A percentile compares a stretch with the other conserved stretches of the same genome.
Conservation (phyloP, 64 coral and sea anemone genomes). For the Porites australiensis region DNA sequence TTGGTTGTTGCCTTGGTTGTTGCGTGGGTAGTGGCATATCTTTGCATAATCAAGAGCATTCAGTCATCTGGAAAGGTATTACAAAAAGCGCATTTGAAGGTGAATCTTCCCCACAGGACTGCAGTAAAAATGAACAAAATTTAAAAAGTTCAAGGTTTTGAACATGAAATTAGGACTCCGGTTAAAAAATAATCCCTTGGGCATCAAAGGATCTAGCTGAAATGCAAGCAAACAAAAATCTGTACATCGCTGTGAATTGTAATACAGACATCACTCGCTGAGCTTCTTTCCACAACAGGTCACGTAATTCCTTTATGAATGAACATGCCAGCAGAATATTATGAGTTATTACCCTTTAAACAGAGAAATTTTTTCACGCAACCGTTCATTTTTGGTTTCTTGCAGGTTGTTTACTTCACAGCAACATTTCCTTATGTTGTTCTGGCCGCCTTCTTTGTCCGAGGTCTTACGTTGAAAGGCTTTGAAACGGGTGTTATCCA, state of each 20-base stretch:
- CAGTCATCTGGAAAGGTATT: slow-evolving; percentile 85
- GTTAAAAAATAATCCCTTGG: too few relatives aligned
- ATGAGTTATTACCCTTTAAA: too few relatives aligned
- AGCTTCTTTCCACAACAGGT: too few relatives aligned
- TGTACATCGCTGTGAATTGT: too few relatives aligned
- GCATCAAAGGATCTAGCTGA: too few relatives aligned
- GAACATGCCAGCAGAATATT: too few relatives aligned
- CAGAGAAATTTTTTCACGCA: neutral
- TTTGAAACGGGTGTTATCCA: slow-evolving; percentile 73
- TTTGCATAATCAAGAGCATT: slow-evolving; percentile 88
- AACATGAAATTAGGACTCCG: too few relatives aligned
- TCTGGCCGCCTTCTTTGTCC: slow-evolving; percentile 82
- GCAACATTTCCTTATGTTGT: slow-evolving; percentile 92
- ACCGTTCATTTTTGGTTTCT: neutral
- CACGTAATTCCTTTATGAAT: too few relatives aligned
- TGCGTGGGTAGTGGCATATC: slow-evolving; percentile 77
- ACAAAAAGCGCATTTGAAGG: neutral
- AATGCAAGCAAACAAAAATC: too few relatives aligned
- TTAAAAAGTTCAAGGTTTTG: too few relatives aligned
- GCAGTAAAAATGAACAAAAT: neutral
- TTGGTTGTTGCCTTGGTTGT: slow-evolving; percentile 67
- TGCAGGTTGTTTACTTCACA: slow-evolving; percentile 86
- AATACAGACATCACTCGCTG: too few relatives aligned
- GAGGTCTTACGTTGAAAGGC: slow-evolving; percentile 80
- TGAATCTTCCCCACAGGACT: neutral